A percentile compares a stretch with the other conserved stretches of the same genome.
Conservation (phyloP, 2,888 invertebrate genomes). For the Gandaritis pyraliata region DNA sequence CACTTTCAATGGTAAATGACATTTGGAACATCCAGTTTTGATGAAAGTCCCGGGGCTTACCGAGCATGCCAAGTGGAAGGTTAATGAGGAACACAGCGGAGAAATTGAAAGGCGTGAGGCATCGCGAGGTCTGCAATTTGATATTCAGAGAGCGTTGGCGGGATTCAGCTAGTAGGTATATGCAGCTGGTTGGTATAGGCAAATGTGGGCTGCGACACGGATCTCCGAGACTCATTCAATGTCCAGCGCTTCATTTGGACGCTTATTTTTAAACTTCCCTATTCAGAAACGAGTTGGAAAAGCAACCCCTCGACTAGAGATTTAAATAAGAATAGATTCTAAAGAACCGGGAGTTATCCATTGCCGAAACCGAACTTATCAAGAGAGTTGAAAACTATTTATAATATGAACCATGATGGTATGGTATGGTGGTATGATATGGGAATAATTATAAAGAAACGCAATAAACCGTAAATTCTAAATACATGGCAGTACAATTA, state of each 20-base stretch:
- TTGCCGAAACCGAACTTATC: not conserved
- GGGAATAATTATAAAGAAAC: constrained; percentile 17
- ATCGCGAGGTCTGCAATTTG: constrained; percentile 61
- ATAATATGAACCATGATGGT: too few species aligned
- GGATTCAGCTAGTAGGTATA: constrained; percentile 69
- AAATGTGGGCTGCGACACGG: constrained; percentile 76
- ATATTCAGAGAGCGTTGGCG: constrained; percentile 74
- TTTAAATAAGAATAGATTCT: constrained; percentile 37
- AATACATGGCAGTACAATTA: constrained; percentile 23
- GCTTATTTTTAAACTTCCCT: constrained; percentile 45
- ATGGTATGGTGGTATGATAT: too few species aligned
- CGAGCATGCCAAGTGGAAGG: constrained; percentile 56
- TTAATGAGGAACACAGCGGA: constrained; percentile 55
- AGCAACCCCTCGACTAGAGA: constrained; percentile 22
- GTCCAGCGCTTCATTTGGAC: constrained; percentile 47
- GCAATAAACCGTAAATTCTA: constrained; percentile 24
- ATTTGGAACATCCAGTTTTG: constrained; percentile 47
- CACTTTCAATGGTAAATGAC: constrained; percentile 48
- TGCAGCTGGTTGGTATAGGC: too few species aligned
- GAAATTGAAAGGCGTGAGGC: constrained; percentile 69
- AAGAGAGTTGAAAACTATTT: too few species aligned
- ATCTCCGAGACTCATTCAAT: constrained; percentile 58
- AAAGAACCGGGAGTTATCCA: constrained; percentile 11
- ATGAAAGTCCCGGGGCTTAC: constrained; percentile 51
- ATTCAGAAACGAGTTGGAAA: constrained; percentile 13